Base-by-base conservation (phyloP, 23 tunicate species). In the Ascidia mentula region DNA sequence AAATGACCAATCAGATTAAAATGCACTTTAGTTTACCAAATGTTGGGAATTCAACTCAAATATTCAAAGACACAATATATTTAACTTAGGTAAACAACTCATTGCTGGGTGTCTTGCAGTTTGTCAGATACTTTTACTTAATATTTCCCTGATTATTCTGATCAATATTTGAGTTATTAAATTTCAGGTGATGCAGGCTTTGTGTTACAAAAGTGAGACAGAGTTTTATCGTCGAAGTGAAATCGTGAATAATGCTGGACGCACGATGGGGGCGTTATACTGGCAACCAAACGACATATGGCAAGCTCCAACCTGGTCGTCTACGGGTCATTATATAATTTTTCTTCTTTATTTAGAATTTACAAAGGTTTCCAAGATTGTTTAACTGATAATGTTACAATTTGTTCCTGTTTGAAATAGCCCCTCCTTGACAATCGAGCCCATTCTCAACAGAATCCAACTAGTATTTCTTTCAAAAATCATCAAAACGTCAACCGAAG, bases 241-340 rank as follows among this genome's bases (percentile, higher is more conserved):
- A 39, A 72, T 90, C 0, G 84, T 85, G 13, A 77, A 75, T n/a
- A 96, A 92, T 18, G 81, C 76, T 28, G 92, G 92, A 60, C 89
- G 80, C 40, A 95, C 99, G 0, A 95, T 95, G 99, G 99, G 99
- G 17, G 99, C 99, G 30, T 69, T 95, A 70, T 95, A 95, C 80
- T 95, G 99, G 99, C 99, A 95, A 45, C 81, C 90, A 6, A 95
- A 95, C 60, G 99, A 95, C 39, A 83, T 95, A 17, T 95, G 99
- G 99, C 91, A 86, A 69, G 90, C 99, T 18, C 90, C 95, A 17
- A 81, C 99, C 32, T 95, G 99, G 99, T 86, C 96, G 26, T 95
- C 99, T 3, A 78, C 87, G 0, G 99, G 95, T 90, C n/a, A n/a
- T n/a, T n/a, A n/a, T n/a, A n/a, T n/a, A n/a, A n/a, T n/a, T n/a